Percentiles rank a stretch among this genome's conserved stretches.
These are phyloP conservation scores for Solenodon paradoxus DNA, from an alignment of 2,113 vertebrate species.

Conservation along the genomic window DNA sequence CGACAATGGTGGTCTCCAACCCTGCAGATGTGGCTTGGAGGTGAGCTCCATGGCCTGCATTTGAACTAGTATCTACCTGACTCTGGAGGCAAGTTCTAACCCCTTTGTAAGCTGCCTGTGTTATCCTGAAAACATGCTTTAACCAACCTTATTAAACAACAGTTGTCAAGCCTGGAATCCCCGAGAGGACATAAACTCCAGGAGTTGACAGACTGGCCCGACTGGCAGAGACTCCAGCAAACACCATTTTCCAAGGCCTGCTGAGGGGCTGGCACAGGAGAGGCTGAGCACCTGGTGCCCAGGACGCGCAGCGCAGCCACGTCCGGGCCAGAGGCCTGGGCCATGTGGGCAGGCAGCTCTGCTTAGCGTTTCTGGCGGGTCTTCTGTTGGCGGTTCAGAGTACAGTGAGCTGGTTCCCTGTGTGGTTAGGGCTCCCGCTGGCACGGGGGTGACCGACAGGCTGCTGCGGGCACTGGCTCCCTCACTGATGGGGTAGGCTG, in stretches of 20 bases:
- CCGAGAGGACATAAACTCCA: too few species aligned
- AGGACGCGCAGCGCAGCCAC: rapidly evolving
- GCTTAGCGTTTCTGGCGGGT: too few species aligned
- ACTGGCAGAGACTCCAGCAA: neutral
- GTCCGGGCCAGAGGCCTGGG: too few species aligned
- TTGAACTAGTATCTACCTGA: neutral
- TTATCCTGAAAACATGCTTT: neutral
- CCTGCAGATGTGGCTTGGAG: neutral
- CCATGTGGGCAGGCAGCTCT: too few species aligned
- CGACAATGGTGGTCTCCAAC: rapidly evolving
- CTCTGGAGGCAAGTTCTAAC: neutral
- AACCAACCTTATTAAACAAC: neutral
- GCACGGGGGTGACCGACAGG: neutral
- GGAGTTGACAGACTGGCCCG: neutral
- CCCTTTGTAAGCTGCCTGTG: neutral
- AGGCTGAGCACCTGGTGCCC: rapidly evolving
- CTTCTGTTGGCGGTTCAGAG: neutral
- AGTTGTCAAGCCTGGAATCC: neutral
- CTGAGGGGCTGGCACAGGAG: too few species aligned
- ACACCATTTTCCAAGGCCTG: neutral
- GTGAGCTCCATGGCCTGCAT: neutral
- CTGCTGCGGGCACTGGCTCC: neutral
- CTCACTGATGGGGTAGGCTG: neutral
- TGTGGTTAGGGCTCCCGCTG: neutral
- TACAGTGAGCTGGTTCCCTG: neutral